Base-by-base conservation (phyloP, 2,888 invertebrate species). In the Eucera pruinosa region DNA sequence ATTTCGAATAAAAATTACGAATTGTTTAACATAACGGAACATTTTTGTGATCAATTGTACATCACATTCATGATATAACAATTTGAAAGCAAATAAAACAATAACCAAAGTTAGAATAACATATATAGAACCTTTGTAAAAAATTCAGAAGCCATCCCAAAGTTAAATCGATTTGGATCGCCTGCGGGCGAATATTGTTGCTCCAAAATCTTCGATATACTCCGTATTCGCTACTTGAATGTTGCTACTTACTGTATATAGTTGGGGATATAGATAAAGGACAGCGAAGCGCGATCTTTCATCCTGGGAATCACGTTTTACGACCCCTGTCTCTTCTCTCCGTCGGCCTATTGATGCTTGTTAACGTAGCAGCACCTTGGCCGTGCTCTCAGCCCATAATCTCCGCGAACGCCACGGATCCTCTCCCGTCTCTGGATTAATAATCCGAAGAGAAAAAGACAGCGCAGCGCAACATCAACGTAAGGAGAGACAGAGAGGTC, bases 331-430 rank as follows among this genome's bases (percentile, higher is more conserved):
- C 52, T 36, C 64, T 23, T 33, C 71, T 39, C 43, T 45, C 52
- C 52, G 45, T 61, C 45, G 47, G 64, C 69, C 68, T 68, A 74
- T 81, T 70, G 74, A 72, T 64, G 78, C 85, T 85, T 83, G 85
- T 85, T 85, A 85, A 85, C 81, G 81, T 78, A 81, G 78, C 83
- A 85, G 79, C 83, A 85, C 83, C 81, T 85, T 71, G 68, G 66
- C 76, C 78, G 27, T 72, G 71, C 83, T 81, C 81, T 78, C 65
- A 58, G 23, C 62, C 80, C 78, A 67, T 86, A 86, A 83, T 84
- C 81, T 76, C 64, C 65, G 80, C 83, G 79, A 81, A 84, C 78
- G 69, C 80, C 74, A 80, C 82, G 80, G 80, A 85, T 84, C 74
- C 61, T 78, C 80, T 82, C 74, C 66, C 74, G 68, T 62, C 72